Base-by-base conservation (phyloP, 1,140 invertebrate genomes). In the Drosophila setifemur region DNA sequence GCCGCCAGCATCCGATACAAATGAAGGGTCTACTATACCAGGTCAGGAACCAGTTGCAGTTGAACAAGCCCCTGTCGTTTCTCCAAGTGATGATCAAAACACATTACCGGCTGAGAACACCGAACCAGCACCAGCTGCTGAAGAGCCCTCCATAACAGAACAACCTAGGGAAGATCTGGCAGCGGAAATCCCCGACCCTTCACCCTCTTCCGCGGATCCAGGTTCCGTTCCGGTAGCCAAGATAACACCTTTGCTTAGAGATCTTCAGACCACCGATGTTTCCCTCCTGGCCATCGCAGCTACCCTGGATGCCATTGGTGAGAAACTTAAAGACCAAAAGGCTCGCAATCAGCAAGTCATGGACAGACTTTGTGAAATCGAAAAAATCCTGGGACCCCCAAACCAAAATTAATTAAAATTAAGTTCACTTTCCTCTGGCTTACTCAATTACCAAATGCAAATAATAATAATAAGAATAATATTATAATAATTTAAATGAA, bases 311-410 rank as follows among this genome's bases (percentile, higher is more conserved):
- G 37, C 79, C 26, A 78, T 83, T 21, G 70, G 69, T 1, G 73
- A 78, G 14, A 78, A 63, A n/a, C 47, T 83, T 1, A 73, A 33
- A 31, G 78, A 85, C 4, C 78, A 83, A 37, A 78, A 63, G 18
- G 54, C 47, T 12, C 55, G 78, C 5, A 83, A 83, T 28, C 78
- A 83, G 33, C 69, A 78, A 26, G 64, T 78, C 2, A 44, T 83
- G 11, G 79, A 83, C 52, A 57, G 78, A 39, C 71, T 83, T 2
- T 85, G 74, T 26, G 78, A 83, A 71, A 83, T 83, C 8, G 78
- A 83, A 8, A 85, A 83, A 39, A 85, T 83, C 16, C 29, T 83
- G 4, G 79, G 74, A 0, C 42, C 71, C 2, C 49, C 70, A 0
- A 60, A 66, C n/a, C n/a, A 26, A 7, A 64, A 67, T 18, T 70